Evolutionary conservation across 2,888 invertebrate genomes (phyloP).

Genomic region (Athripsodes cinereus): DNA sequence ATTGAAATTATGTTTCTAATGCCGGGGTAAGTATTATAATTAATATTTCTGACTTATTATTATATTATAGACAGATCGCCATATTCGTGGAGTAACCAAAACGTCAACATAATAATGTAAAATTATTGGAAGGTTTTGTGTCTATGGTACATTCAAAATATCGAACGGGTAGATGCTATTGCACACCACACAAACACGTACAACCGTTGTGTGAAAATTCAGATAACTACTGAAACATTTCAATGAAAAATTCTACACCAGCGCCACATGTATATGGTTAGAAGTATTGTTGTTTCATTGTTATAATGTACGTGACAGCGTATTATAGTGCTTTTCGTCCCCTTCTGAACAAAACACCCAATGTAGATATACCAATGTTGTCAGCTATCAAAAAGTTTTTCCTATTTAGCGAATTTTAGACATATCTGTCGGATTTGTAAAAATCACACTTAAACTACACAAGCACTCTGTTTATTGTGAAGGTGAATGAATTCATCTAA

Average conservation of each 20-base stretch:
- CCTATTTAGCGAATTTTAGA: no score
- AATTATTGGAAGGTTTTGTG: background rate
- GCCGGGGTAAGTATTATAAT: no score
- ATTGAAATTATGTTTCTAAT: background rate
- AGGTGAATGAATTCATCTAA: no score
- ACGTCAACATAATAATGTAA: slow-evolving; percentile 1
- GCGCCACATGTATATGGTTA: background rate
- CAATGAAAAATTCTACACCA: background rate
- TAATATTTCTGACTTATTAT: no score
- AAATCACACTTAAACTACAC: no score
- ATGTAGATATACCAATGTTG: no score
- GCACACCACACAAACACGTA: background rate
- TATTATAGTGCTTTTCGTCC: background rate
- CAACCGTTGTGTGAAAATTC: background rate
- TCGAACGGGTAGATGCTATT: background rate
- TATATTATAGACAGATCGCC: background rate
- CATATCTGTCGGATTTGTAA: no score
- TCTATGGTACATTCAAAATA: background rate
- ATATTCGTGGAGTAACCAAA: background rate
- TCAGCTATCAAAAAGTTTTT: background rate
- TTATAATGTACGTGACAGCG: background rate
- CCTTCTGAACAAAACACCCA: background rate
- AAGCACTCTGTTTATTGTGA: no score
- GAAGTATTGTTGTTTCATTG: background rate
- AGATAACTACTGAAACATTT: background rate